phyloP scores from a whole-genome alignment of 2,797 vertebrate species.

The Lacerta bilineata region DNA sequence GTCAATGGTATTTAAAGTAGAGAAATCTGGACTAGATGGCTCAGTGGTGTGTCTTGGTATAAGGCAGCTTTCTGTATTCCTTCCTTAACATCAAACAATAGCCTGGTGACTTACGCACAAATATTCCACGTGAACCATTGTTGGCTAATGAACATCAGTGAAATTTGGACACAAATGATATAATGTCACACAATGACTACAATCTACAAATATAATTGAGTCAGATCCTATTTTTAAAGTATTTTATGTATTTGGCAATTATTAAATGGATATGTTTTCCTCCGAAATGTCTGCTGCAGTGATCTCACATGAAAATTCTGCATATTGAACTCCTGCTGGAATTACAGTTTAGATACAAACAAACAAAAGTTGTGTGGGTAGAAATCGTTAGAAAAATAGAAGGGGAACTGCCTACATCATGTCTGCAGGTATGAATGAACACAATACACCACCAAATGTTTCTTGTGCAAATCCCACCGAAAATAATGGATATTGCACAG shows the following conservation, averaged over 20 bases:
- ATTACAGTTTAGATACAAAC: no score
- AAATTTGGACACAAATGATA: background rate
- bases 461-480: background rate
- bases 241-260: background rate
- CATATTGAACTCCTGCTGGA: no score
- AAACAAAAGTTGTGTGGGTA: no score
- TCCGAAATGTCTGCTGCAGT: background rate
- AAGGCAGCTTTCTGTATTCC: background rate
- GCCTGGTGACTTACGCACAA: no score
- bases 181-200: background rate
- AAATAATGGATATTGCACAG: constrained; percentile 2
- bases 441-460: no score
- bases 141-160: background rate
- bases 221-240: background rate
- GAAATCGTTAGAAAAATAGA: no score
- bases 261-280: background rate
- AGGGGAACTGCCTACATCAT: no score
- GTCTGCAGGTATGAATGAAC: no score
- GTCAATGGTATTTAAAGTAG: background rate
- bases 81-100: background rate
- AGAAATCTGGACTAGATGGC: background rate
- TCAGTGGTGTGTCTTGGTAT: background rate
- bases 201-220: background rate
- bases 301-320: background rate
- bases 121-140: background rate